These are phyloP conservation scores for Crambe crambe DNA, from an alignment of 37 sponge, comb jelly and placozoan genomes.

Conservation along the genomic window DNA sequence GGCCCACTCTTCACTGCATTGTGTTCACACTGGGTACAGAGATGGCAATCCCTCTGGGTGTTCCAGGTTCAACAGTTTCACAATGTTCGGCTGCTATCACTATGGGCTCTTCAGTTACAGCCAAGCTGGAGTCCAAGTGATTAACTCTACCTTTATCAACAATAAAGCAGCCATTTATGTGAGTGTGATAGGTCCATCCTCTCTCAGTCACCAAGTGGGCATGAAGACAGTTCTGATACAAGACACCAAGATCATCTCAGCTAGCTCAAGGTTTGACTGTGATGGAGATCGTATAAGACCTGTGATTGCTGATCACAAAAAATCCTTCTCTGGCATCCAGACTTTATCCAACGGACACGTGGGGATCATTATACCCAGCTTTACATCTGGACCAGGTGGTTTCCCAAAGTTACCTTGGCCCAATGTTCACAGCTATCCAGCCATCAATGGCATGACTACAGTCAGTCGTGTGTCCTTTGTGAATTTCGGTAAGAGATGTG, in stretches of 20 bases:
- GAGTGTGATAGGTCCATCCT: constrained; percentile 72
- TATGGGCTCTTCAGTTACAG: constrained; percentile 81
- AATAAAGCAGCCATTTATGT: constrained; percentile 75
- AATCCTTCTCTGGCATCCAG: constrained; percentile 21
- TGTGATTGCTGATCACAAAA: constrained; percentile 40
- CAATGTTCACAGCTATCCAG: constrained; percentile 63
- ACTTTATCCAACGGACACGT: constrained; percentile 55
- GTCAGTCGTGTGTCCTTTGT: constrained; percentile 47
- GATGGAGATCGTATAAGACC: constrained; percentile 35
- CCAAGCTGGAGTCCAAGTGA: constrained; percentile 49
- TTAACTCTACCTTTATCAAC: constrained; percentile 60
- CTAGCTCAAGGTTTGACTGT: constrained; percentile 51
- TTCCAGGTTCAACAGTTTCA: constrained; percentile 52
- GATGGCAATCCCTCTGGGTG: constrained; percentile 78
- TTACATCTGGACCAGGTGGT: constrained; percentile 54
- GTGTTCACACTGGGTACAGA: constrained; percentile 63
- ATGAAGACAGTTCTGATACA: constrained; percentile 56
- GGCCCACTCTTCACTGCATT: constrained; percentile 84
- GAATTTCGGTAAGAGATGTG: constrained; percentile 31
- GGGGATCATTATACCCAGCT: constrained; percentile 69
- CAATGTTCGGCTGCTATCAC: constrained; percentile 70
- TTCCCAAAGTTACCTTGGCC: constrained; percentile 59
- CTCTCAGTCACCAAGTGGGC: constrained; percentile 48
- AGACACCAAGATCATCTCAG: constrained; percentile 49
- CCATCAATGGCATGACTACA: constrained; percentile 72